Evolutionary conservation across 1,140 invertebrate genomes (phyloP).

Genomic region (Bursaphelenchus mucronatus): DNA sequence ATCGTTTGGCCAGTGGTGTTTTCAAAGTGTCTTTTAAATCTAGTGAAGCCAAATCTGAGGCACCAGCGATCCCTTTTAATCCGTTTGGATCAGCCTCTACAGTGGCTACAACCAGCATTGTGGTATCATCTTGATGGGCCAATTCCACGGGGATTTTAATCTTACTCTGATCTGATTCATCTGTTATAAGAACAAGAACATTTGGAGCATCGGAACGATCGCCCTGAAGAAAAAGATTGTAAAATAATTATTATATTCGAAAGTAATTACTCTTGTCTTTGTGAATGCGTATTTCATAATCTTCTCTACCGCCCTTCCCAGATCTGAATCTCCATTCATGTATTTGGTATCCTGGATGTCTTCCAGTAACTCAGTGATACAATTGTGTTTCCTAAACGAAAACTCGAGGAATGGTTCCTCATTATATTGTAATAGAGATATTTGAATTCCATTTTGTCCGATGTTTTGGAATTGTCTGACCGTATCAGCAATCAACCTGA

Average conservation of each 20-base stretch:
- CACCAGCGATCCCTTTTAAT: conserved; percentile 30
- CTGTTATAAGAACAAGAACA: conserved; percentile 48
- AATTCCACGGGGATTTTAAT: conserved; percentile 44
- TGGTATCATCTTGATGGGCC: conserved; percentile 40
- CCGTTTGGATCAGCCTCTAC: conserved; percentile 42
- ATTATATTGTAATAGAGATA: conserved; percentile 53
- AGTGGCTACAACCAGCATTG: conserved; percentile 46
- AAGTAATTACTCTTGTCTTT: conserved; percentile 34
- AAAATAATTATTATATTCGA: not conserved
- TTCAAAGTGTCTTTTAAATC: conserved; percentile 33
- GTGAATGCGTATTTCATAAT: conserved; percentile 55
- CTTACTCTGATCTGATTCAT: conserved; percentile 40
- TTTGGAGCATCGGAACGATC: conserved; percentile 51
- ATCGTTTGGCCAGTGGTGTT: conserved; percentile 27
- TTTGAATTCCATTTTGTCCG: conserved; percentile 49
- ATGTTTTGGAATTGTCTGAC: conserved; percentile 51
- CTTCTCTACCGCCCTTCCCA: conserved; percentile 51
- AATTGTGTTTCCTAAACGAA: conserved; percentile 50
- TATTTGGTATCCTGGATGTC: conserved; percentile 50
- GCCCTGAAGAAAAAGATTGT: conserved; percentile 36
- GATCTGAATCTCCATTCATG: conserved; percentile 51
- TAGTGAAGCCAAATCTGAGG: conserved; percentile 39
- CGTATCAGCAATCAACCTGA: conserved; percentile 47
- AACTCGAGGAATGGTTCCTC: conserved; percentile 52
- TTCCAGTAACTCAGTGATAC: conserved; percentile 44